phyloP scores from a whole-genome alignment of 2,113 vertebrate genomes.

The Nestor notabilis region DNA sequence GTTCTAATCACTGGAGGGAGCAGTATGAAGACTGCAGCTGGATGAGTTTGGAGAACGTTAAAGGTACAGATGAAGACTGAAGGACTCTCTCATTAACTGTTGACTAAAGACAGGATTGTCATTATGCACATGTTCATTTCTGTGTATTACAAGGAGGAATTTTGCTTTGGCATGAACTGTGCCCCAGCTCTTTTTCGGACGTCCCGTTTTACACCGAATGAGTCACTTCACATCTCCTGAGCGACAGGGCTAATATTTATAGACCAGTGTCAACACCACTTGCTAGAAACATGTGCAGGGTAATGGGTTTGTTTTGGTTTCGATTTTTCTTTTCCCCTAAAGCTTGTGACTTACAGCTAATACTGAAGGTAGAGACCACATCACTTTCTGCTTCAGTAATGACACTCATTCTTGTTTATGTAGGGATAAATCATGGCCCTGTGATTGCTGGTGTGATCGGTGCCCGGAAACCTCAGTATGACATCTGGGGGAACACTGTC shows the following conservation, averaged over 20 bases:
- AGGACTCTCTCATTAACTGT: background rate
- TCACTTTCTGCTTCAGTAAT: background rate
- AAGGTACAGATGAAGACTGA: background rate
- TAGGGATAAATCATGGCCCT: constrained; percentile 95
- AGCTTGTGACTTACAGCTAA: background rate
- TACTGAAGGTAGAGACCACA: background rate
- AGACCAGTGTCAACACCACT: background rate
- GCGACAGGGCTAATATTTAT: background rate
- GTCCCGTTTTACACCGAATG: background rate
- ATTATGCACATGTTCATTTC: background rate
- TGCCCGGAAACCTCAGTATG: constrained; percentile 97
- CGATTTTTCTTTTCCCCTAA: background rate
- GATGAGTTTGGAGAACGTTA: background rate
- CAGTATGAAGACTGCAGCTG: background rate
- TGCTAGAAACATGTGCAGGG: background rate
- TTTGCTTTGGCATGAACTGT: background rate
- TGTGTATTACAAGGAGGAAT: background rate
- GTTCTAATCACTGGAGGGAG: background rate
- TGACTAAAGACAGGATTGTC: background rate
- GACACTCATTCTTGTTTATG: background rate
- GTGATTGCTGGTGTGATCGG: constrained; percentile 97
- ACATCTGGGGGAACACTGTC: constrained; percentile 98
- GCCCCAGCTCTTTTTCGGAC: background rate
- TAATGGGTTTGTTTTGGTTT: background rate
- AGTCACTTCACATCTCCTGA: background rate